Conservation (phyloP, 2,113 vertebrate genomes). For the Hymenochirus boettgeri region DNA sequence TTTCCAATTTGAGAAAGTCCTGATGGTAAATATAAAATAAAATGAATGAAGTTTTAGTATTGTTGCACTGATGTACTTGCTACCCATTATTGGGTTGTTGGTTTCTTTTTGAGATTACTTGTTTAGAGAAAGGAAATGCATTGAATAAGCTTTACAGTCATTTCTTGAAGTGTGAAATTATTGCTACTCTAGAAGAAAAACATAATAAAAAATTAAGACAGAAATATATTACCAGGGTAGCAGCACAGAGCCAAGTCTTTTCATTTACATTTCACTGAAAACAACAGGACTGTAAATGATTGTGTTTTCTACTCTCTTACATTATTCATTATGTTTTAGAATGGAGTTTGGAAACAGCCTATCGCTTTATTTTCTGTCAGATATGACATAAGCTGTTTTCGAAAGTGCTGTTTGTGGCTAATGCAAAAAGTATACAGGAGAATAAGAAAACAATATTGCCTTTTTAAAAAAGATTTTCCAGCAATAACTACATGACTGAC, state of each 20-base stretch:
- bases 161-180: slow-evolving; percentile 11
- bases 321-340: slow-evolving; percentile 3
- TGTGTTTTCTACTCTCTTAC: background rate
- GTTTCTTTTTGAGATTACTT: no score
- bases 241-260: background rate
- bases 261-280: slow-evolving; percentile 15
- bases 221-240: background rate
- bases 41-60: no score
- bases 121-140: background rate
- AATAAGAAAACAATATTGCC: background rate
- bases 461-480: background rate
- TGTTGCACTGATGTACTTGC: no score
- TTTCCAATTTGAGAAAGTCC: no score
- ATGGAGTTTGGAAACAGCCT: slow-evolving; percentile 1
- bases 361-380: background rate
- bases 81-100: no score
- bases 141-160: background rate
- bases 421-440: background rate
- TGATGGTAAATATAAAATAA: no score
- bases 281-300: slow-evolving; percentile 8
- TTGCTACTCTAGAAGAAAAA: background rate
- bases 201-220: background rate
- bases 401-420: background rate
- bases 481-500: background rate
- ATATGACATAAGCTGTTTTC: background rate